These are phyloP conservation scores for Andrena trimmerana DNA, from an alignment of 2,888 invertebrate genomes.

Conservation along the genomic window DNA sequence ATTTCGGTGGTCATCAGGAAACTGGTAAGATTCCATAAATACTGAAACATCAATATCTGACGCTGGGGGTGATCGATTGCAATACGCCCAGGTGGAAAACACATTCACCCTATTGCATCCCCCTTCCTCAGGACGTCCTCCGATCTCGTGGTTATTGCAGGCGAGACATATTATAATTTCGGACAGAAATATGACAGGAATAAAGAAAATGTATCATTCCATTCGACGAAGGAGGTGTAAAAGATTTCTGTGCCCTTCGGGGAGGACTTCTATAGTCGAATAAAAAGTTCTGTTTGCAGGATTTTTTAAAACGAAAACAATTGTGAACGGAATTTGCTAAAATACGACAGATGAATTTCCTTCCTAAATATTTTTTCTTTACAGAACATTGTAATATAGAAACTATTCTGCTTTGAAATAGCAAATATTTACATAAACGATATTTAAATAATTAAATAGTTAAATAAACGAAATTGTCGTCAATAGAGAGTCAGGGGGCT, in stretches of 20 bases:
- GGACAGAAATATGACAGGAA: not conserved
- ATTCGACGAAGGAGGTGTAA: not conserved
- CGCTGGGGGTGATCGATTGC: conserved; percentile 22
- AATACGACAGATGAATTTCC: too few relatives aligned
- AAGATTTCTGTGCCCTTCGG: not conserved
- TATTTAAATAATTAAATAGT: too few relatives aligned
- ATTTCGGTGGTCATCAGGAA: conserved; percentile 18
- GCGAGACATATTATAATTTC: conserved; percentile 9
- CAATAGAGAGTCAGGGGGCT: too few relatives aligned
- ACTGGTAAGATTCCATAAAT: conserved; percentile 16
- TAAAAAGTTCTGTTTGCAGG: not conserved
- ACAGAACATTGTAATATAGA: too few relatives aligned
- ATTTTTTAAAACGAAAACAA: not conserved
- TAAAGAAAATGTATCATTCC: not conserved
- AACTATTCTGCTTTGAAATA: too few relatives aligned
- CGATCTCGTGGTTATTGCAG: not conserved
- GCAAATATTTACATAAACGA: too few relatives aligned
- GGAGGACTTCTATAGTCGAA: not conserved
- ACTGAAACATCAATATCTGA: conserved; percentile 22
- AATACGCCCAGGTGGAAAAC: conserved; percentile 24
- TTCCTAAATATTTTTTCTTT: too few relatives aligned
- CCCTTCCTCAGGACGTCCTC: not conserved
- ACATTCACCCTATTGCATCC: conserved; percentile 1
- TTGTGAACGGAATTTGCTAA: not conserved
- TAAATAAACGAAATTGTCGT: too few relatives aligned